Base-by-base conservation (phyloP, 2,113 vertebrate species). In the Poeciliopsis turrubarensis region DNA sequence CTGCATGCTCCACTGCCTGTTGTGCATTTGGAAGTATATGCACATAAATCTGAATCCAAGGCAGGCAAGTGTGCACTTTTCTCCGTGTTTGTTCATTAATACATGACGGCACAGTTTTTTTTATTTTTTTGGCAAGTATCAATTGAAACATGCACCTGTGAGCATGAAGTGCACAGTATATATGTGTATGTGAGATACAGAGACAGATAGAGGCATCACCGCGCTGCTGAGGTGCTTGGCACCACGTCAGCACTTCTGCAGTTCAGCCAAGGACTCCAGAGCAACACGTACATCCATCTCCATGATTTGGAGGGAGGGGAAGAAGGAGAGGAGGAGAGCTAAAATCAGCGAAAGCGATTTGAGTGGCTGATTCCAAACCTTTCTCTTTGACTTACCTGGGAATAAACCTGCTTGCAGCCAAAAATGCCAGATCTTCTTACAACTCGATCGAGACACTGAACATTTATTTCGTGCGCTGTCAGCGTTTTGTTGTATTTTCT, bases 201-300 rank as follows among this genome's bases (percentile, higher is more conserved):
- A 90, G 91, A 93, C 83, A 39, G 86, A 91, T 92, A 73, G 92
- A 87, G 85, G 80, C 82, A 85, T 91, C 90, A 84, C 78, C 62
- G 60, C 65, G 70, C 89, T 84, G 88, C 86, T 79, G 78, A 87
- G 81, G 81, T 82, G 87, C 86, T 79, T 79, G 80, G 84, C 51
- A 74, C 86, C 89, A 86, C 77, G 76, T 93, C 92, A 93, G 92
- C 92, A 88, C 71, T 91, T 90, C 65, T 83, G 44, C 81, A 77
- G 89, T 90, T 91, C 91, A 93, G 84, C 89, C 91, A 93, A 93
- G 92, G 92, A 93, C 92, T 92, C 78, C 62, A 70, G 83, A 77
- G 72, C 85, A 69, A 82, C 51, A 70, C 79, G 80, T 91, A 89
- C 80, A 90, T 92, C 90, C 84, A 89, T 90, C 88, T 91, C 86